Evolutionary conservation across 2,888 invertebrate species (phyloP).

Genomic region (Eucriotettix oculatus): DNA sequence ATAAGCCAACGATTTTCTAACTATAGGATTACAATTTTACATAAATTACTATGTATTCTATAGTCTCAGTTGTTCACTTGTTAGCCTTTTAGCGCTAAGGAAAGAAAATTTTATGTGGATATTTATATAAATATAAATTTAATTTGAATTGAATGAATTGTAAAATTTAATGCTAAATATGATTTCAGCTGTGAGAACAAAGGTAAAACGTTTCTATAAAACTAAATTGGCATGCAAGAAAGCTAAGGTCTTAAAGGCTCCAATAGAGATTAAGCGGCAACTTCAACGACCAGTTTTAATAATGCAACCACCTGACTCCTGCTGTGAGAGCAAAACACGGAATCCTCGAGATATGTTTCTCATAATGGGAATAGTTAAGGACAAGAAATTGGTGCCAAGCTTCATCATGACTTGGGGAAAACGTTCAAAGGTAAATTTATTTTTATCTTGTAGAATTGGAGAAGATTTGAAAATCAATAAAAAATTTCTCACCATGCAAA

Average conservation of each 20-base stretch:
- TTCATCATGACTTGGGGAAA: conserved; percentile 28
- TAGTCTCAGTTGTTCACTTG: no score
- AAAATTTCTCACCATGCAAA: no score
- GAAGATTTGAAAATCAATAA: no score
- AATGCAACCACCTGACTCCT: conserved; percentile 23
- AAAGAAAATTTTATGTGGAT: no score
- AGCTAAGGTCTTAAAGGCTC: conserved; percentile 21
- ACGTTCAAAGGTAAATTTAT: conserved; percentile 15
- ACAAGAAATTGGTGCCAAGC: conserved; percentile 21
- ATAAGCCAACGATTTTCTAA: no score
- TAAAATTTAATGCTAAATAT: neutral
- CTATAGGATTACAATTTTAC: no score
- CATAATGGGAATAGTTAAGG: conserved; percentile 23
- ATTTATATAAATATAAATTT: no score
- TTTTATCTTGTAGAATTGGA: no score
- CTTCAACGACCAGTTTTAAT: conserved; percentile 20
- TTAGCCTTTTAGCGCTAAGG: no score
- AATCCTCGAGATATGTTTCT: conserved; percentile 18
- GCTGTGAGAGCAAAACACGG: conserved; percentile 22
- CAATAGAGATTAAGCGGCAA: conserved; percentile 18
- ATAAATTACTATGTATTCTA: no score
- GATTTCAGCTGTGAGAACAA: conserved; percentile 22
- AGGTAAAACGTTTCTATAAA: conserved; percentile 21
- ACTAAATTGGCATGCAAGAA: conserved; percentile 22
- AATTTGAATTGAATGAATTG: no score